Base-by-base conservation (phyloP, 1,140 invertebrate species). In the Brachionus angularis region DNA sequence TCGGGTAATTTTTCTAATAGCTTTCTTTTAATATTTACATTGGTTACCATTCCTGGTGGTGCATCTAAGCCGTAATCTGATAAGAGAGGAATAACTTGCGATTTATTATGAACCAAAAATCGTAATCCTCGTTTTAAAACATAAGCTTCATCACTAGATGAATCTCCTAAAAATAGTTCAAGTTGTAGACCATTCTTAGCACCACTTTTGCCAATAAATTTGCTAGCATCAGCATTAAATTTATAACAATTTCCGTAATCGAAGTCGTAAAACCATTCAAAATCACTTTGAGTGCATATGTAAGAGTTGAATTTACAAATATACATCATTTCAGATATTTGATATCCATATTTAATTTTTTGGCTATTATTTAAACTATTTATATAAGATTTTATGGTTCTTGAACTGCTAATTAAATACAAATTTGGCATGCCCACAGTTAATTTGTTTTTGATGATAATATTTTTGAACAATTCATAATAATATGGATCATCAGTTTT, bases 261-360 rank as follows among this genome's bases (percentile, higher is more conserved):
- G 34, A 64, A 64, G 44, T 44, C 18, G 44, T 64, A 64, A 49
- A 46, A 64, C 36, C 16, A 23, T 64, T 64, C 39, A 64, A 64
- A 64, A 29, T 64, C 61, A 21, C 23, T 8, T 44, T 12, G 10
- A 0, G 14, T n/a, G 27, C 61, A 64, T 10, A 16, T 0, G 29
- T 16, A 49, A n/a, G 5, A 7, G 34, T 64, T 64, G 23, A 64
- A 64, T 21, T 44, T 46, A 18, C 61, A 64, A 8, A 3, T 46
- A 16, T 29, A 27, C 14, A 64, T n/a, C 39, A 64, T 44, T 44
- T 64, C 27, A 49, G 12, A 0, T 16, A 16, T 33, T 18, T 64
- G 7, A 33, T 44, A 46, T 5, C 36, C 25, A 64, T 44, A 64
- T 5, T 44, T 64, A 44, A 44, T 14, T 44, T 44, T 64, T 7